phyloP scores from a whole-genome alignment of 1,140 invertebrate genomes.

The Euborellia annulipes region DNA sequence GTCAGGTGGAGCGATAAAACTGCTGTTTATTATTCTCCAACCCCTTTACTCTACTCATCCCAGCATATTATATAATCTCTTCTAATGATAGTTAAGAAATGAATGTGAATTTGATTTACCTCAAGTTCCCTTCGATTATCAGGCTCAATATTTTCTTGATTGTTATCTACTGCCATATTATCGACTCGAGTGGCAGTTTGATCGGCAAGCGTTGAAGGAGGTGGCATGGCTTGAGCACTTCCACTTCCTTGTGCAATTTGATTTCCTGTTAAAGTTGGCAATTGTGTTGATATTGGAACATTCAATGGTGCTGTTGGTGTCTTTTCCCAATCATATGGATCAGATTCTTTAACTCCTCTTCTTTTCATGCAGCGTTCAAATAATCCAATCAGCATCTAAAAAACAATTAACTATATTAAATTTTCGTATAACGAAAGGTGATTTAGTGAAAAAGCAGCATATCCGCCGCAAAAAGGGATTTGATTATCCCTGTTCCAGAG shows the following conservation, averaged over 20 bases:
- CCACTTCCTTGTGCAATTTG: too few relatives aligned
- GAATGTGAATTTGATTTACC: too few relatives aligned
- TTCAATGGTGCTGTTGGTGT: constrained; percentile 26
- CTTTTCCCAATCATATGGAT: constrained; percentile 96
- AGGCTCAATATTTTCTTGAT: constrained; percentile 57
- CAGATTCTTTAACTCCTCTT: constrained; percentile 70
- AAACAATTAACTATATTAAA: constrained; percentile 11
- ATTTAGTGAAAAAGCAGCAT: too few relatives aligned
- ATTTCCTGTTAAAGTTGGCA: constrained; percentile 24
- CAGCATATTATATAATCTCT: too few relatives aligned
- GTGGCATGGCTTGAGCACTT: constrained; percentile 22
- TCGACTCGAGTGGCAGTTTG: constrained; percentile 31
- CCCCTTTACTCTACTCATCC: too few relatives aligned
- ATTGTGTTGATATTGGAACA: too few relatives aligned
- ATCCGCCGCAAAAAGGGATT: too few relatives aligned
- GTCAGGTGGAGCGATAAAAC: too few relatives aligned
- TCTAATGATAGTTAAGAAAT: too few relatives aligned
- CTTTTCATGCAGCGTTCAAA: constrained; percentile 92
- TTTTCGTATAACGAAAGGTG: not conserved
- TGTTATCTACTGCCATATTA: constrained; percentile 37
- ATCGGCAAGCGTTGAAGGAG: constrained; percentile 25
- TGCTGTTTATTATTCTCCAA: too few relatives aligned
- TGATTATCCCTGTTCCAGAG: not conserved
- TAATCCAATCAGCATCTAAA: constrained; percentile 58
- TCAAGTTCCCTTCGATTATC: constrained; percentile 40